Conservation (phyloP, 1,140 invertebrate genomes). For the Hyles vespertilio region DNA sequence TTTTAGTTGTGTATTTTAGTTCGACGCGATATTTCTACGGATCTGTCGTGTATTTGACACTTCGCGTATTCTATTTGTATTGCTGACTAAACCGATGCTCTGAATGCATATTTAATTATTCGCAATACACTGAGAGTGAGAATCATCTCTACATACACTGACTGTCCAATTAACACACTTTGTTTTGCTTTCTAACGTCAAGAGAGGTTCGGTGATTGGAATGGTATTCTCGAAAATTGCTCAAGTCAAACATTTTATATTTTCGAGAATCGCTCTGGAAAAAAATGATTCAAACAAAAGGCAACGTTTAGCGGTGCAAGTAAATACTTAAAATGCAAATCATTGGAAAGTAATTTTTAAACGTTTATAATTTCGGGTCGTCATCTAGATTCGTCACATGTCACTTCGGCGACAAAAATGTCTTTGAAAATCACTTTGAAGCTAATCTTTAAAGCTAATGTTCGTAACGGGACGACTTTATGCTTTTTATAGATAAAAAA, state of each 20-base stretch:
- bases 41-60: conserved; percentile 12
- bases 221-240: conserved; percentile 15
- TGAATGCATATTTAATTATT: conserved; percentile 50
- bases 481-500: no score
- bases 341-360: no score
- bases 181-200: conserved; percentile 42
- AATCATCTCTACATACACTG: conserved; percentile 52
- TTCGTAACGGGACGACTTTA: no score
- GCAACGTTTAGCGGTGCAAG: no score
- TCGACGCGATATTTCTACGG: neutral
- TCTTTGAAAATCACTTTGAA: no score
- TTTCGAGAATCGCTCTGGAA: no score
- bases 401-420: no score
- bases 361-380: no score
- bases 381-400: no score
- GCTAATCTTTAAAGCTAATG: no score
- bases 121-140: conserved; percentile 50
- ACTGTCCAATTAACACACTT: conserved; percentile 52
- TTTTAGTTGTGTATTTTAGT: neutral
- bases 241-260: neutral
- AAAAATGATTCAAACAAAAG: no score
- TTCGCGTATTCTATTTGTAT: conserved; percentile 13
- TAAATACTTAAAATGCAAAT: no score
- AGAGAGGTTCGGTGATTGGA: conserved; percentile 21
- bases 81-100: conserved; percentile 33